Base-by-base conservation (phyloP, 1,140 invertebrate genomes). In the Zaprionus africanus region DNA sequence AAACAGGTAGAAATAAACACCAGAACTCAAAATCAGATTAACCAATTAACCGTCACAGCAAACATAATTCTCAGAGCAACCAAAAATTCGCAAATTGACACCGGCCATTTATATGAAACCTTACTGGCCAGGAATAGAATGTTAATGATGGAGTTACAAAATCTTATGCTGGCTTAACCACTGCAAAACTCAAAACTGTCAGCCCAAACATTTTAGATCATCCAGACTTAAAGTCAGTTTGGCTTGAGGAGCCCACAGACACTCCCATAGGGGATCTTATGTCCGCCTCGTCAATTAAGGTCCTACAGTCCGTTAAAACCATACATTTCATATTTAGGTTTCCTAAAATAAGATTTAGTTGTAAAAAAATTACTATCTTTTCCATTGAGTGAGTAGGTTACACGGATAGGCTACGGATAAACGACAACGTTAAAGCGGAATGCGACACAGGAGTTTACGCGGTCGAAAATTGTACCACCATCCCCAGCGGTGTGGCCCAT, bases 201-300 rank as follows among this genome's bases (percentile, higher is more conserved):
- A 74, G 46, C 31, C 70, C 65, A 15, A 68, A 63, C 34, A 69
- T 78, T 51, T 34, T 78, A 17, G 69, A 73, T 9, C 71, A 75
- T 15, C 3, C 49, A 56, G 49, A 75, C 31, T 36, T 79, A 1
- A 59, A 76, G 17, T 54, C 62, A 31, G 28, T 79, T 76, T 70
- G 71, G 71, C 51, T 69, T 41, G 65, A 70, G 49, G 46, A 75
- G 12, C 58, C 71, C 70, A 74, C 71, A 13, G 34, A 61, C 15
- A 74, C 49, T 13, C 70, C 61, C 19, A 69, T 75, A 57, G 28
- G 49, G 12, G 71, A 78, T 17, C 56, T 78, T 59, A n/a, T 78
- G 53, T 59, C 64, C 36, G 61, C 62, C 1, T 7, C 60, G 36
- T 67, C 49, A 26, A 26, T 73, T 11, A 78, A 73, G 13, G 56